Evolutionary conservation across 2,888 invertebrate species (phyloP).

Genomic region (Brenthis daphne): DNA sequence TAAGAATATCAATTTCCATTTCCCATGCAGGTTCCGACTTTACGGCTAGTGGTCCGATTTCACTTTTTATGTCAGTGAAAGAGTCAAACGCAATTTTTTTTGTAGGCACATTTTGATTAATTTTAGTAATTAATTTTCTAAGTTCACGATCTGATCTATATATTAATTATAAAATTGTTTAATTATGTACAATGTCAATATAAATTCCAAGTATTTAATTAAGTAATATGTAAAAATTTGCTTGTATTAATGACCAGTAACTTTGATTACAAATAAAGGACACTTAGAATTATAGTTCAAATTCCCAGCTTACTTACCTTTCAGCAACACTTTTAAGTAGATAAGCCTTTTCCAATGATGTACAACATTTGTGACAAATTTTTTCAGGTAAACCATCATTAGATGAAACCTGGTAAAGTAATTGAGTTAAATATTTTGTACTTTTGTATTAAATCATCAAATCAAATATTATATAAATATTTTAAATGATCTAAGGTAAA

Average conservation of each 20-base stretch:
- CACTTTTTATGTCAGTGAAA: constrained; percentile 75
- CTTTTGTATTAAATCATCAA: neutral
- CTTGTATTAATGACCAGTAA: no score
- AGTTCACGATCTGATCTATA: constrained; percentile 69
- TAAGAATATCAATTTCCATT: constrained; percentile 66
- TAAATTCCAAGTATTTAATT: no score
- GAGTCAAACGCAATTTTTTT: constrained; percentile 78
- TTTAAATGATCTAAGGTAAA: neutral
- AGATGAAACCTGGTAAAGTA: constrained; percentile 59
- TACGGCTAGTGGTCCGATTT: constrained; percentile 67
- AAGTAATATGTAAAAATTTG: no score
- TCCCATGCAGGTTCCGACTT: constrained; percentile 76
- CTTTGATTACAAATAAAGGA: constrained; percentile 4
- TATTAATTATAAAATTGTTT: constrained; percentile 13
- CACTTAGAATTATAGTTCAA: neutral
- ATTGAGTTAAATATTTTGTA: neutral
- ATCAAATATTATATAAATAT: neutral
- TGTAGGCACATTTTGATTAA: constrained; percentile 56
- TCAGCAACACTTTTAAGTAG: constrained; percentile 76
- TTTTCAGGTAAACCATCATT: constrained; percentile 77
- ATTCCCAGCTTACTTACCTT: constrained; percentile 51
- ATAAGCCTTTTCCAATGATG: constrained; percentile 72
- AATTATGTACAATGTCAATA: neutral
- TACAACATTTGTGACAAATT: constrained; percentile 73
- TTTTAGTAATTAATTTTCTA: constrained; percentile 57